Base-by-base conservation (phyloP, 1,140 invertebrate genomes). In the Adelges cooleyi region DNA sequence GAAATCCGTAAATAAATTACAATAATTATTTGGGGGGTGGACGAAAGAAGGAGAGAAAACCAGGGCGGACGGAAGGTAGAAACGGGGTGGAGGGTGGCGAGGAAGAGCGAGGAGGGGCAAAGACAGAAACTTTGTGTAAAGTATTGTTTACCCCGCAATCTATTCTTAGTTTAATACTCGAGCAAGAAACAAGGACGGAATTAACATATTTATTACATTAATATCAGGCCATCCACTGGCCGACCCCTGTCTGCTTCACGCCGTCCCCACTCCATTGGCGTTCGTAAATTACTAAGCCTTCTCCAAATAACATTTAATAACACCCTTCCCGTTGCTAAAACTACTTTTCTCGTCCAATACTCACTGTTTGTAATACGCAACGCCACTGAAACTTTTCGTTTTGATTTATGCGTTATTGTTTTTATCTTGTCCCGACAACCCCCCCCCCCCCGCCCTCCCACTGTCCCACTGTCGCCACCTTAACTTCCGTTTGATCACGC, bases 201-300 rank as follows among this genome's bases (percentile, higher is more conserved):
- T 62, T 62, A 62, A 62, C 56, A 62, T 62, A 62, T 62, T 62
- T 62, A 62, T 62, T 62, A 46, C 56, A 62, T 62, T 62, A 62
- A 62, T 62, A 62, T 62, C 56, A 62, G 56, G 42, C 56, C 42
- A 33, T 62, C 56, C 42, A 25, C 53, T 23, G 9, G 15, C 38
- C 38, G 1, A 2, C 23, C 23, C n/a, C n/a, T 2, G 29, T 5
- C 29, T 11, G 11, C 29, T 33, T 11, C 23, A n/a, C 42, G 2
- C 25, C 13, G 15, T 13, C 8, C 9, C 25, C 18, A 13, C 5
- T 33, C 48, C 27, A 17, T 9, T 23, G 25, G 25, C 10, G 56
- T 29, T 29, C 56, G 56, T 62, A 62, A 62, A 62, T 62, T 33
- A 33, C 56, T 62, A 62, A 62, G 56, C 56, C 56, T 62, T 62